Evolutionary conservation across 2,888 invertebrate species (phyloP).

Genomic region (Parnassius mnemosyne): DNA sequence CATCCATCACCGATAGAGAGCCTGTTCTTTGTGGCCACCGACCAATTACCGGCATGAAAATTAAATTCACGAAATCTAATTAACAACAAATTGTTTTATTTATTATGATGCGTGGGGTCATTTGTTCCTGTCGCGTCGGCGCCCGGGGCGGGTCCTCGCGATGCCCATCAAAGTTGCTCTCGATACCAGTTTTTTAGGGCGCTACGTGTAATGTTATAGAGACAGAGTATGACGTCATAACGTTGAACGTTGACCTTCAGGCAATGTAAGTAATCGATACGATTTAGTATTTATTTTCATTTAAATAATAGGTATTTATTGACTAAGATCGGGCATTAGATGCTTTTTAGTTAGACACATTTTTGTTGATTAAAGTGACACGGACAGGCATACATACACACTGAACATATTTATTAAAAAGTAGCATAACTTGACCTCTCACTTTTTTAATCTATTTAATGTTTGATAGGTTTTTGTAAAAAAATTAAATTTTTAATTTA

Average conservation of each 20-base stretch:
- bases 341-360: too few species aligned
- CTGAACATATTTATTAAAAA: too few species aligned
- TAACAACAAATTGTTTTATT: slow-evolving; percentile 81
- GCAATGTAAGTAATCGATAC: slow-evolving; percentile 18
- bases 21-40: slow-evolving; percentile 75
- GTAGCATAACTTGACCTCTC: too few species aligned
- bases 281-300: not conserved
- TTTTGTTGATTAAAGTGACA: too few species aligned
- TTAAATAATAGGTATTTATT: not conserved
- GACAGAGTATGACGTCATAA: slow-evolving; percentile 35
- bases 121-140: slow-evolving; percentile 73
- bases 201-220: slow-evolving; percentile 36
- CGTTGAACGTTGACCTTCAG: slow-evolving; percentile 36
- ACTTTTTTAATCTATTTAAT: too few species aligned
- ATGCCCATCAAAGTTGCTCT: slow-evolving; percentile 43
- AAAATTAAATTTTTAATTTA: too few species aligned
- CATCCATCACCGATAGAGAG: slow-evolving; percentile 78
- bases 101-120: slow-evolving; percentile 80
- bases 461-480: too few species aligned
- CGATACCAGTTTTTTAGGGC: slow-evolving; percentile 48
- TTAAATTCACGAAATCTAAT: slow-evolving; percentile 82
- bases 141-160: slow-evolving; percentile 71
- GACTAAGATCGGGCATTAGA: too few species aligned
- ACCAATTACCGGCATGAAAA: slow-evolving; percentile 80
- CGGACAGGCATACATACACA: too few species aligned